A percentile compares a stretch with the other conserved stretches of the same genome.
Conservation (phyloP, 2,113 vertebrate genomes). For the Forbesichthys agassizii region DNA sequence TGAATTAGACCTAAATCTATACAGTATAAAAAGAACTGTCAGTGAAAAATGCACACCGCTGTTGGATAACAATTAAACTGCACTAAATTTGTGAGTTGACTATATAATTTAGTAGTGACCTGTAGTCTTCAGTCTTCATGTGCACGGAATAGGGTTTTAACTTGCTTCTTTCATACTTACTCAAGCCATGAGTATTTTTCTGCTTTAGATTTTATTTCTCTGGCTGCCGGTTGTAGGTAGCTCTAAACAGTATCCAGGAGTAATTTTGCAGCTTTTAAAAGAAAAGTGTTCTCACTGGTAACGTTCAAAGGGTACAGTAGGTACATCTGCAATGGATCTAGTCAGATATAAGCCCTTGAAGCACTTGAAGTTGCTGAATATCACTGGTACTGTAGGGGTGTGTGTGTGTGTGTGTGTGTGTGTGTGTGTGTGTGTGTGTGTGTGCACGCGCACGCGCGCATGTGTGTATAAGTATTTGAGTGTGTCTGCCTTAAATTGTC, state of each 20-base stretch:
- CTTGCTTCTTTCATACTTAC: too few species aligned
- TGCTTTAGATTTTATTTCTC: slow-evolving; percentile 35
- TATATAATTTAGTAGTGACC: too few species aligned
- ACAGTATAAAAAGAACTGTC: neutral
- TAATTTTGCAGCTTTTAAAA: slow-evolving; percentile 47
- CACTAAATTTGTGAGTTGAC: too few species aligned
- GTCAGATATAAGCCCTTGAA: slow-evolving; percentile 33
- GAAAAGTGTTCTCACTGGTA: slow-evolving; percentile 37
- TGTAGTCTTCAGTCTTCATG: too few species aligned
- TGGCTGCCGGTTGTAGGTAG: slow-evolving; percentile 46
- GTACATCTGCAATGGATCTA: slow-evolving; percentile 55
- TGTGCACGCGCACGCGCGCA: too few species aligned
- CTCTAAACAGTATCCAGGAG: slow-evolving; percentile 55
- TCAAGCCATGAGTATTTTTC: too few species aligned
- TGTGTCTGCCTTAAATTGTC: slow-evolving; percentile 7
- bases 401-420: slow-evolving; percentile 3
- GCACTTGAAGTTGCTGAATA: slow-evolving; percentile 21
- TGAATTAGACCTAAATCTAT: too few species aligned
- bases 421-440: neutral
- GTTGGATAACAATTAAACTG: too few species aligned
- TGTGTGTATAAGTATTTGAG: neutral
- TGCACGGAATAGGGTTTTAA: too few species aligned
- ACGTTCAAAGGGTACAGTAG: slow-evolving; percentile 26
- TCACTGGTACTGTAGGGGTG: slow-evolving; percentile 23
- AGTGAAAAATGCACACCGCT: too few species aligned